Percentiles rank a stretch among this genome's conserved stretches.
Conservation (phyloP, 2,888 invertebrate genomes). For the Ommatoiulus sabulosus region DNA sequence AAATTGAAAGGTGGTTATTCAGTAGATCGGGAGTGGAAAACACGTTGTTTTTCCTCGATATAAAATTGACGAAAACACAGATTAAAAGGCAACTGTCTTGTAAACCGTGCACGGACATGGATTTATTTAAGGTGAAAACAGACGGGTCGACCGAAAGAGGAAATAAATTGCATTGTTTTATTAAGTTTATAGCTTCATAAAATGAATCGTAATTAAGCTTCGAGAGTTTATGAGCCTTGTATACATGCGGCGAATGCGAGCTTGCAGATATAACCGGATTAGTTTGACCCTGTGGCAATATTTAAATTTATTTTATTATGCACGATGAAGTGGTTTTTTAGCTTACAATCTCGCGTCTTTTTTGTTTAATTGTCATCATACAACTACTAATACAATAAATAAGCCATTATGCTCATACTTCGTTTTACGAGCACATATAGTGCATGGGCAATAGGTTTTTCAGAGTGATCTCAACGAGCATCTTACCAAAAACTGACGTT, state of each 20-base stretch:
- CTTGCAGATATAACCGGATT: slow-evolving; percentile 6
- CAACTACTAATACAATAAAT: neutral
- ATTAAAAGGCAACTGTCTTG: neutral
- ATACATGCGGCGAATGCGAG: neutral
- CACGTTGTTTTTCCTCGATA: slow-evolving; percentile 3
- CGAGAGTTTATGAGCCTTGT: neutral
- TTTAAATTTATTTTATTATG: slow-evolving; percentile 20
- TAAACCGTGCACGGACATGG: slow-evolving; percentile 6
- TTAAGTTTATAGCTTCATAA: slow-evolving; percentile 24
- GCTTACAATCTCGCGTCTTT: neutral
- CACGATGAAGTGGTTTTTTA: neutral
- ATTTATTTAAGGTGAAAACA: neutral
- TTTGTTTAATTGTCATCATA: neutral
- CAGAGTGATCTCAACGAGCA: too few species aligned
- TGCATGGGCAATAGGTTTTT: too few species aligned
- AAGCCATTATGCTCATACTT: neutral
- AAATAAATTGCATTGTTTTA: slow-evolving; percentile 21
- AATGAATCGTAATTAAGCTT: slow-evolving; percentile 22
- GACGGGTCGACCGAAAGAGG: neutral
- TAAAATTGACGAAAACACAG: neutral
- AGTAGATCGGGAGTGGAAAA: neutral
- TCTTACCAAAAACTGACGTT: too few species aligned
- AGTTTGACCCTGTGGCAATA: neutral
- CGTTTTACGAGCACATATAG: neutral
- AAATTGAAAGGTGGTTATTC: neutral